Base-by-base conservation (phyloP, 2,113 vertebrate species). In the Tympanuchus pallidicinctus region DNA sequence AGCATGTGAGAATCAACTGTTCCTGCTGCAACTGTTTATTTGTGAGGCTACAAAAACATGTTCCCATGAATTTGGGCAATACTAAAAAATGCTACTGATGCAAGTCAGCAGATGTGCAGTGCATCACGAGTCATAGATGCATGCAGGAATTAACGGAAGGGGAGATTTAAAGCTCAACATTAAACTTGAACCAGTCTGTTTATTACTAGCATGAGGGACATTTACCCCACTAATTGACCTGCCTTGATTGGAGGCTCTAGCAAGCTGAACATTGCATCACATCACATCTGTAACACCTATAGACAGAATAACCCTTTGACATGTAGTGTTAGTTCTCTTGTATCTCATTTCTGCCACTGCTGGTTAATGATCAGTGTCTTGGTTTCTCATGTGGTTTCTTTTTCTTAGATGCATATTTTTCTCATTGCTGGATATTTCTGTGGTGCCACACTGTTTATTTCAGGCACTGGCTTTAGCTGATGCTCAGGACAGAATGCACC, bases 101-200 rank as follows among this genome's bases (percentile, higher is more conserved):
- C 82, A 90, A 96, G 91, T 72, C 89, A 81, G 93, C 96, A 96
- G 96, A 95, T 97, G 95, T 95, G 93, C 48, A 45, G 87, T 78
- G 86, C 91, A 34, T 69, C 70, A 9, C 92, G 94, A 96, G 82
- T 96, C 94, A 88, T 4, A 60, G 82, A 64, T 5, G 61, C 80
- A 22, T 34, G 71, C 64, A 50, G 54, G 78, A 56, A 59, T 91
- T 89, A 80, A 71, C 12, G 89, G 88, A 95, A 96, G 88, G 57
- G 82, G 90, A 94, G 50, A 50, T 71, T 76, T 92, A 80, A 91
- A 92, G 92, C 81, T 94, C 81, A 75, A 71, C 54, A 66, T 66
- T 73, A 47, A 88, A 66, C 8, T 86, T 57, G 48, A 84, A 61
- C 80, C 71, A 45, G 48, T 61, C 47, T 79, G 66, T 82, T 79